Evolutionary conservation across 35 echinoderm and acorn worm genomes (phyloP).

Genomic region (Stichopus chloronotus): DNA sequence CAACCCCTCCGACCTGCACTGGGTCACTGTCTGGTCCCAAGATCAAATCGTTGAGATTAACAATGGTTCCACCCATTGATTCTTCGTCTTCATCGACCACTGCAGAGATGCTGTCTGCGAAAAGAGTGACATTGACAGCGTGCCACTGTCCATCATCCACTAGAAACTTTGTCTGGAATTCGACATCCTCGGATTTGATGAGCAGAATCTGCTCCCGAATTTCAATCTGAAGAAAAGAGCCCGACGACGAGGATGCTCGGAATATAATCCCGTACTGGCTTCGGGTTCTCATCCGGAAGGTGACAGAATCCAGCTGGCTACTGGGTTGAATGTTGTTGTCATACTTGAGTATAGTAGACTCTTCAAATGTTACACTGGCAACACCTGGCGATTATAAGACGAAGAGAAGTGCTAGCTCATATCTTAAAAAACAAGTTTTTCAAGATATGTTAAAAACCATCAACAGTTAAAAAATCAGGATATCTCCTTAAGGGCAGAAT

Average conservation of each 20-base stretch:
- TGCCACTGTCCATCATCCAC: slow-evolving; percentile 87
- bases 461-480: too few relatives aligned
- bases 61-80: not conserved
- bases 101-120: slow-evolving; percentile 3
- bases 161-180: not conserved
- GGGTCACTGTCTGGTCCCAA: slow-evolving; percentile 1
- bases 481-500: too few relatives aligned
- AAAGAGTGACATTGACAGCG: slow-evolving; percentile 55
- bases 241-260: slow-evolving; percentile 42
- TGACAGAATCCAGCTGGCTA: slow-evolving; percentile 46
- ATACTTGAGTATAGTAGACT: slow-evolving; percentile 53
- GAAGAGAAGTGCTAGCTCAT: not conserved
- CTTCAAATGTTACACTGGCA: slow-evolving; percentile 69
- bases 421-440: not conserved
- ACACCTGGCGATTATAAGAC: slow-evolving; percentile 55
- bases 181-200: slow-evolving; percentile 9
- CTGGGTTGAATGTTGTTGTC: slow-evolving; percentile 60
- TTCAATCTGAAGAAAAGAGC: slow-evolving; percentile 66
- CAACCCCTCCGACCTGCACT: slow-evolving; percentile 62
- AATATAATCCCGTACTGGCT: slow-evolving; percentile 53
- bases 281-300: slow-evolving; percentile 56
- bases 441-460: too few relatives aligned
- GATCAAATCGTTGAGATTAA: slow-evolving; percentile 41
- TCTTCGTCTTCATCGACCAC: slow-evolving; percentile 58
- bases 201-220: slow-evolving; percentile 10